Conservation (phyloP, 2,113 vertebrate genomes). For the Rattus rattus region DNA sequence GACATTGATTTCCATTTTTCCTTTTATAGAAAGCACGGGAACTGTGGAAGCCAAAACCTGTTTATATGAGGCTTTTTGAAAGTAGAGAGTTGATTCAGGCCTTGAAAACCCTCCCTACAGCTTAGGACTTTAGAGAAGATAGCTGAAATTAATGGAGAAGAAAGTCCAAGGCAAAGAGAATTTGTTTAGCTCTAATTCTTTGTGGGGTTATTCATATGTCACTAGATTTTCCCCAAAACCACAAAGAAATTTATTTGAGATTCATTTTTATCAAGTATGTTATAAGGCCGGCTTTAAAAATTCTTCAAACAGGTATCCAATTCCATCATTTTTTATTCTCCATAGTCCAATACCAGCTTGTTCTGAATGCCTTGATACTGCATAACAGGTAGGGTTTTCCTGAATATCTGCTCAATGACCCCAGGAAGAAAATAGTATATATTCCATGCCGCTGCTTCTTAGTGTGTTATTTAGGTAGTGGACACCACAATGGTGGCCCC, state of each 20-base stretch:
- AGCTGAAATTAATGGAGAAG: not conserved
- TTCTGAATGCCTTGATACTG: not conserved
- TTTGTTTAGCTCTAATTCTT: not conserved
- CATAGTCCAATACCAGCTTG: not conserved
- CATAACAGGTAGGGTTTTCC: not conserved
- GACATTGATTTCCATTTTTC: not conserved
- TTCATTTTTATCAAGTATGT: not conserved
- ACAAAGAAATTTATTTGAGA: not conserved
- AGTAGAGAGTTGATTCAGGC: not conserved
- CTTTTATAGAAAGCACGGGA: constrained; percentile 1
- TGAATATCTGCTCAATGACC: not conserved
- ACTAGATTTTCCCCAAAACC: not conserved
- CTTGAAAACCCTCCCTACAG: not conserved
- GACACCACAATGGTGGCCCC: not conserved
- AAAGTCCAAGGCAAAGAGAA: not conserved
- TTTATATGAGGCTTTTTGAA: not conserved
- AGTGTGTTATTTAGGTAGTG: not conserved
- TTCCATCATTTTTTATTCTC: not conserved
- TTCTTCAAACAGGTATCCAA: not conserved
- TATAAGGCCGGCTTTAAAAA: not conserved
- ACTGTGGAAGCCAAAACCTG: not conserved
- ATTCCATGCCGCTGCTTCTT: not conserved
- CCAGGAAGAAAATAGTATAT: not conserved
- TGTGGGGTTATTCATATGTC: not conserved
- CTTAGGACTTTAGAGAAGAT: not conserved